Evolutionary conservation across 2,888 invertebrate species (phyloP).

Genomic region (Cosmorhoe ocellata): DNA sequence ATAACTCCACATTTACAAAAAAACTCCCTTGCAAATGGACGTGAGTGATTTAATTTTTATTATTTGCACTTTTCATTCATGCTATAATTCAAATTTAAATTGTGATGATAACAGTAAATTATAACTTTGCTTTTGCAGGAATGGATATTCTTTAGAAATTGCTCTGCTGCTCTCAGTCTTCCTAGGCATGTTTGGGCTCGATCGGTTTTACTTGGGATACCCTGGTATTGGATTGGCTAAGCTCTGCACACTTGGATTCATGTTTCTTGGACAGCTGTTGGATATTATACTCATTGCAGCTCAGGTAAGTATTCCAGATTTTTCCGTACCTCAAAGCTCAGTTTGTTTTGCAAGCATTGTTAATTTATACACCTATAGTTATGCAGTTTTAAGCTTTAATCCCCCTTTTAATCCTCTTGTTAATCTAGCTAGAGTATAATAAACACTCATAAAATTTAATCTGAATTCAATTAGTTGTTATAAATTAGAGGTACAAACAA

Average conservation of each 20-base stretch:
- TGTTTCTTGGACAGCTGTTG: conserved; percentile 96
- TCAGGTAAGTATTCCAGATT: conserved; percentile 74
- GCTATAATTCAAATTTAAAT: not conserved
- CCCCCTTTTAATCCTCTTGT: no score
- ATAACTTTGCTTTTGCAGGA: conserved; percentile 79
- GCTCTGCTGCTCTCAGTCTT: conserved; percentile 97
- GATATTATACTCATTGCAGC: conserved; percentile 98
- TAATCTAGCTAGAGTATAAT: no score
- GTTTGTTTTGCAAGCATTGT: no score
- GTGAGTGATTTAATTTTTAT: conserved; percentile 83
- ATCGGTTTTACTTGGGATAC: conserved; percentile 99
- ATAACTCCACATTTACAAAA: conserved; percentile 90
- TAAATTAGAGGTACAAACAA: no score
- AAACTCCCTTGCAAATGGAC: conserved; percentile 97
- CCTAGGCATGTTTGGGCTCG: conserved; percentile 98
- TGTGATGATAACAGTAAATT: not conserved
- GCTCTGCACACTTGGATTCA: conserved; percentile 97
- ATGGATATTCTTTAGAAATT: conserved; percentile 96
- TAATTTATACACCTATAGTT: no score
- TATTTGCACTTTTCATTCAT: not conserved
- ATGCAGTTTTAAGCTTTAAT: no score
- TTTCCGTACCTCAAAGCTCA: no score
- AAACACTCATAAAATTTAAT: no score
- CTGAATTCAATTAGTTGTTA: no score
- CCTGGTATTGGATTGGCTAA: conserved; percentile 97